These are phyloP conservation scores for Melieria picta DNA, from an alignment of 2,888 invertebrate genomes.

Conservation along the genomic window DNA sequence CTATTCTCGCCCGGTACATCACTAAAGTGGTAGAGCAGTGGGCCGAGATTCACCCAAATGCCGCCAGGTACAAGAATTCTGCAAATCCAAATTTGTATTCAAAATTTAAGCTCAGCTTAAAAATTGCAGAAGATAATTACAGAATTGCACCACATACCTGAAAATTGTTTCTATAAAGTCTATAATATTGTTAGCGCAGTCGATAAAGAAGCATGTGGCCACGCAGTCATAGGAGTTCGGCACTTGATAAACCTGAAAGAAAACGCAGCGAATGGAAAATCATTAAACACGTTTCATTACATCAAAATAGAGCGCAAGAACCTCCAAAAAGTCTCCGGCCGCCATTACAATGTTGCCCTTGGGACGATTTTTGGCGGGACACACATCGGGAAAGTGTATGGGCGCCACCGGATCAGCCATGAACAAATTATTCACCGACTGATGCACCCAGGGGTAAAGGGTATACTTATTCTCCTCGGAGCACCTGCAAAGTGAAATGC, in stretches of 20 bases:
- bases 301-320: neutral
- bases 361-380: slow-evolving; percentile 73
- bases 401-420: slow-evolving; percentile 83
- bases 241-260: slow-evolving; percentile 55
- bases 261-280: neutral
- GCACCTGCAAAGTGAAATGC: slow-evolving; percentile 48
- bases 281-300: neutral
- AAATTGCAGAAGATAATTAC: neutral
- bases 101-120: too few species aligned
- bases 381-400: slow-evolving; percentile 88
- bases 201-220: slow-evolving; percentile 97
- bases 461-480: slow-evolving; percentile 76
- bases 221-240: slow-evolving; percentile 79
- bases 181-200: slow-evolving; percentile 96
- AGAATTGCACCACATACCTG: slow-evolving; percentile 59
- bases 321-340: slow-evolving; percentile 96
- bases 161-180: slow-evolving; percentile 94
- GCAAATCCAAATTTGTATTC: slow-evolving; percentile 6
- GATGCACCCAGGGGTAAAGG: slow-evolving; percentile 95
- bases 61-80: slow-evolving; percentile 88
- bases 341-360: slow-evolving; percentile 88
- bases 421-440: slow-evolving; percentile 88
- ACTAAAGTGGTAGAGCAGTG: slow-evolving; percentile 90
- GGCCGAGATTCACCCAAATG: slow-evolving; percentile 90
- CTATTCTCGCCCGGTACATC: slow-evolving; percentile 88